Evolutionary conservation across 1,140 invertebrate genomes (phyloP), one percentile per base, ranked within the genome.

Genomic region (Micrasema longulum): DNA sequence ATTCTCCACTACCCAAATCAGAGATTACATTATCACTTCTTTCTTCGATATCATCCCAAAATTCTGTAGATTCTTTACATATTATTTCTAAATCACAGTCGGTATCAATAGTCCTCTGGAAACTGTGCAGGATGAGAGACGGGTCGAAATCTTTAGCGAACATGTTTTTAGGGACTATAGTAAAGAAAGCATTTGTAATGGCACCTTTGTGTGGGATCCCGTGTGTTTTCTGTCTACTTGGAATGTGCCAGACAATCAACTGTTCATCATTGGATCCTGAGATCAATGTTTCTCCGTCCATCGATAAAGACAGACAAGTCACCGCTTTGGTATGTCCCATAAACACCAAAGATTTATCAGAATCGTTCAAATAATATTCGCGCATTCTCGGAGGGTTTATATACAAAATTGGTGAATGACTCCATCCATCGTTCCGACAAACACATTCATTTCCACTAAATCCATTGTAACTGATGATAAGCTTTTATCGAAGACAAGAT

Each of bases 241-340:
- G 78, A 36, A 95, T 89, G 75, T 96, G 89, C 94, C 95, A 97
- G 20, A 95, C 77, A 73, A 91, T 88, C 1, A 95, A 89, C 67
- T 84, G 87, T 22, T 87, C 86, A 84, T 95, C 93, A 69, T 88
- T 84, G 0, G 91, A 91, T 0, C 91, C 94, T 0, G 94, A 94
- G 5, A 93, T 80, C 10, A 97, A 79, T 10, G 87, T 85, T 6
- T 82, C 83, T 6, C 90, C 90, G 81, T 92, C 90, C 11, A 89
- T 73, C 14, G 93, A 93, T 11, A 92, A 81, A 16, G 91, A 89
- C 48, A 97, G 78, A 78, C 88, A 88, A 0, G 86, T 90, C 1
- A 97, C 86, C 31, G 85, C 80, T 77, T 88, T 89, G 20, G 86
- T 87, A 78, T 95, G 94, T 0, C 88, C 90, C 16, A 77, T 78